Conservation (phyloP, 37 sponge, comb jelly and placozoan species). For the Cliona cf. orientalis region DNA sequence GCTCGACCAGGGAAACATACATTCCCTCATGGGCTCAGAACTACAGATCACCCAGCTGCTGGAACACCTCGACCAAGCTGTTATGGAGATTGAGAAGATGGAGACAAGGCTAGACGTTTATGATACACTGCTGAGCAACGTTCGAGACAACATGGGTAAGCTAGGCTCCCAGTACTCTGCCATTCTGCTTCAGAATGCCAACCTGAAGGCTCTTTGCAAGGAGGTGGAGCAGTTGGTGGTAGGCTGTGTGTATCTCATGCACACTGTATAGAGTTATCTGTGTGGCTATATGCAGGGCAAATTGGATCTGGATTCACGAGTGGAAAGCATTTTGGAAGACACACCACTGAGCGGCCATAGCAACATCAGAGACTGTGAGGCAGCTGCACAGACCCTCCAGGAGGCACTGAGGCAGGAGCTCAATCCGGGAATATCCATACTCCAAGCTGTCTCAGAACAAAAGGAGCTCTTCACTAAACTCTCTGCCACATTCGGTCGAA, state of each 20-base stretch:
- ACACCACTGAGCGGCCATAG: slow-evolving; percentile 13
- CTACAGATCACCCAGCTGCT: slow-evolving; percentile 71
- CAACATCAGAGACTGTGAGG: slow-evolving; percentile 49
- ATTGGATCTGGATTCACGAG: slow-evolving; percentile 62
- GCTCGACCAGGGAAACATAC: slow-evolving; percentile 83
- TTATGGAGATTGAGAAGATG: slow-evolving; percentile 66
- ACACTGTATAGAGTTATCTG: neutral
- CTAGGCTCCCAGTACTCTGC: slow-evolving; percentile 56
- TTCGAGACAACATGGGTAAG: slow-evolving; percentile 67
- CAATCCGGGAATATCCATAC: slow-evolving; percentile 36
- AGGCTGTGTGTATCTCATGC: neutral
- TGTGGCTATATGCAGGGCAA: slow-evolving; percentile 49
- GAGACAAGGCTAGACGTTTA: slow-evolving; percentile 64
- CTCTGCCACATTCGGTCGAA: slow-evolving; percentile 32
- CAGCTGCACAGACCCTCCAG: slow-evolving; percentile 61
- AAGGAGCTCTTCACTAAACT: slow-evolving; percentile 45
- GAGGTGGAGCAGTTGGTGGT: slow-evolving; percentile 83
- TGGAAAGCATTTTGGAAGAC: slow-evolving; percentile 31
- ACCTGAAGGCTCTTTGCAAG: slow-evolving; percentile 55
- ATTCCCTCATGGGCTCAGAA: slow-evolving; percentile 87
- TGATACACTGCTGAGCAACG: slow-evolving; percentile 61
- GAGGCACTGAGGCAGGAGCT: slow-evolving; percentile 45
- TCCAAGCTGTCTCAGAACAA: slow-evolving; percentile 73
- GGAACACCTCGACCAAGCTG: slow-evolving; percentile 58
- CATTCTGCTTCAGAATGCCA: slow-evolving; percentile 71